Conservation (phyloP, 2,888 invertebrate genomes). For the Orchesella flavescens region DNA sequence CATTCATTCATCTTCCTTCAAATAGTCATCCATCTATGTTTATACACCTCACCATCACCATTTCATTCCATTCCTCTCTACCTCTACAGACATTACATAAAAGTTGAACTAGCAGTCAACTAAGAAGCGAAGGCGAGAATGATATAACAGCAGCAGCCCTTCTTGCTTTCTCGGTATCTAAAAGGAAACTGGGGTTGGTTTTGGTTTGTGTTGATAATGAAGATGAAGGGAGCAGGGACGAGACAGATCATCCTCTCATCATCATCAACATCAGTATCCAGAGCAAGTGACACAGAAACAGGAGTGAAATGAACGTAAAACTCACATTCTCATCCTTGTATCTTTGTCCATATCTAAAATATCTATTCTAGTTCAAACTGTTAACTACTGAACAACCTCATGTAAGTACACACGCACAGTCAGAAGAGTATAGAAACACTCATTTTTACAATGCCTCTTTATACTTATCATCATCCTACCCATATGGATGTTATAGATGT, state of each 20-base stretch:
- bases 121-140: too few species aligned
- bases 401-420: neutral
- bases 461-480: too few species aligned
- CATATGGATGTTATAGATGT: neutral
- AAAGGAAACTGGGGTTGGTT: neutral
- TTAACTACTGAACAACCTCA: conserved; percentile 13
- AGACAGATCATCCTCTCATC: neutral
- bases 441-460: too few species aligned
- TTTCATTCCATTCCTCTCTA: too few species aligned
- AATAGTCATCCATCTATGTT: conserved; percentile 36
- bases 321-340: conserved; percentile 25
- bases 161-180: conserved; percentile 27
- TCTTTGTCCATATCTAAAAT: conserved; percentile 34
- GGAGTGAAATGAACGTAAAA: conserved; percentile 33
- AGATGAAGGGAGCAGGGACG: conserved; percentile 16
- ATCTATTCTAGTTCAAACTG: conserved; percentile 26
- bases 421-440: too few species aligned
- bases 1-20: conserved; percentile 58
- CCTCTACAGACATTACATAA: too few species aligned
- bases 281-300: conserved; percentile 51
- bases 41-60: neutral
- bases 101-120: too few species aligned
- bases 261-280: conserved; percentile 12
- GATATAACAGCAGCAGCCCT: neutral
- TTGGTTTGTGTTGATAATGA: neutral